Evolutionary conservation across 2,113 vertebrate species (phyloP).

Genomic region (Archilochus colubris): DNA sequence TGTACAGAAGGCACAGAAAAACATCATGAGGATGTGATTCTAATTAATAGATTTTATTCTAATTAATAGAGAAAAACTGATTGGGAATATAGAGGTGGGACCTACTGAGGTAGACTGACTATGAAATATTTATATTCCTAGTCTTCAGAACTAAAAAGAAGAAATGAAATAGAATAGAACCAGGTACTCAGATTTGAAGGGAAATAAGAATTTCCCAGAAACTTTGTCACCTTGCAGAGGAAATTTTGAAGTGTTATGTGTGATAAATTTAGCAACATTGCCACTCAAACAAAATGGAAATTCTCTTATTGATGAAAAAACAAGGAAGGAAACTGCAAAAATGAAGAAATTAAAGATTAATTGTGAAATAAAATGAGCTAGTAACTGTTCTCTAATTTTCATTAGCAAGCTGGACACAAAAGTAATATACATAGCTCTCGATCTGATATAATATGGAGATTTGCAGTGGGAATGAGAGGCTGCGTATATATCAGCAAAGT

Average conservation of each 20-base stretch:
- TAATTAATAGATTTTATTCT: constrained; percentile 5
- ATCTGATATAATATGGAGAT: not conserved
- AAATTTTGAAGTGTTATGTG: not conserved
- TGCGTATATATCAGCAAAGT: not conserved
- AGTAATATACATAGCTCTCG: not conserved
- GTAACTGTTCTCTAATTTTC: not conserved
- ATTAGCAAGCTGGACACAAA: not conserved
- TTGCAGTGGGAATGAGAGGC: not conserved
- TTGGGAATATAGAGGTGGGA: not conserved
- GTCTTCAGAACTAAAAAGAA: not conserved
- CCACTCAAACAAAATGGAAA: not conserved
- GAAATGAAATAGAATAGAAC: not conserved
- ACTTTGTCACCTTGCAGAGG: not conserved
- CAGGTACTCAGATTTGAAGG: not conserved
- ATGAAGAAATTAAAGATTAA: not conserved
- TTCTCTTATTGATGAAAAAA: not conserved
- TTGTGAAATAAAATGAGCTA: not conserved
- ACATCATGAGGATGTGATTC: not conserved
- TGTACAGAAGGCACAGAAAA: not conserved
- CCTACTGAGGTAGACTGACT: not conserved
- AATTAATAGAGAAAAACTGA: not conserved
- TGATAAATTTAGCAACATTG: not conserved
- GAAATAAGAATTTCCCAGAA: not conserved
- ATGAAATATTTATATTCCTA: not conserved
- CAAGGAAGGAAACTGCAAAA: not conserved